Evolutionary conservation across 2,888 invertebrate species (phyloP), one percentile per base, ranked within the genome.

Genomic region (Scaptomyza parva): DNA sequence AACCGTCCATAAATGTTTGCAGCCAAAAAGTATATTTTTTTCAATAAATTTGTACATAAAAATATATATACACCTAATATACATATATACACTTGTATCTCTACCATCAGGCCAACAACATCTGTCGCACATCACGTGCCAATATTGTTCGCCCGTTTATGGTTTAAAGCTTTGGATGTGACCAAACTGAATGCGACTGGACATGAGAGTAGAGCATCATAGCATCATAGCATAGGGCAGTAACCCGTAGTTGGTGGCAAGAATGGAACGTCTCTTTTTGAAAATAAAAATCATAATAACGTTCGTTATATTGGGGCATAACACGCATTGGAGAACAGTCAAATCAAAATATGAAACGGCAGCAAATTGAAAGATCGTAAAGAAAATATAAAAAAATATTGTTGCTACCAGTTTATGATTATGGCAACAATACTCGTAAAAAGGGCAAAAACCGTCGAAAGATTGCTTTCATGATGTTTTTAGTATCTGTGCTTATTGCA

Each of bases 301-400:
- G 14, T 20, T 44, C 18, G 9, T 24, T 35, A 50, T 61, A 58
- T 52, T 58, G 50, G 48, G 60, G 44, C 22, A 22, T 39, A 74
- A 45, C 22, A 57, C 26, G 22, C 52, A 61, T 71, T 60, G 40
- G 37, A 61, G 48, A 62, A 55, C 60, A 70, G 59, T 26, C 63
- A 55, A 37, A 37, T 55, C 44, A 50, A 51, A 65, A 48, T 40
- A 41, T 45, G 44, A 37, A 54, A 44, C 26, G 62, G 52, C 67
- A 63, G 67, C 57, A 72, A 76, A 76, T 74, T 72, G 77, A 72
- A 67, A 76, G 67, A 67, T 57, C 77, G 50, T 74, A 67, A 74
- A 73, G 52, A 28, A 41, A 28, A 12, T 47, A 62, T 54, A 71
- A 14, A 14, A 35, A 14, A 72, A 59, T 67, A 45, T 45, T 54